Percentiles rank a stretch among this genome's conserved stretches.
phyloP scores from a whole-genome alignment of 2,797 vertebrate genomes.

The Numenius phaeopus region DNA sequence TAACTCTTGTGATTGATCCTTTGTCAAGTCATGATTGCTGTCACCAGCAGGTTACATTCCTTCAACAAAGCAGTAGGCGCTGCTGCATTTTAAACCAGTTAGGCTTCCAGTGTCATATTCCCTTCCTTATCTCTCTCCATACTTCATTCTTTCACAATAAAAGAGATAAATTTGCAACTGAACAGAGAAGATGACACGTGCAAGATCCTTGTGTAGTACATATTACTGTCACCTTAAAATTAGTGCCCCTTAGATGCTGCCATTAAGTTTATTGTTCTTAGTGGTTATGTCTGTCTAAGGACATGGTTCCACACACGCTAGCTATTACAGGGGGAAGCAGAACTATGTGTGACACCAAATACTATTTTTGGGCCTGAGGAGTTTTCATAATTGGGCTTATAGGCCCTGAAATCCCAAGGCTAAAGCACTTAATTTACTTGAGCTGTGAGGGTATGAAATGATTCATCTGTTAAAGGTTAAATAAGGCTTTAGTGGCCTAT shows the following conservation, averaged over 20 bases:
- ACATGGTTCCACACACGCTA: background rate
- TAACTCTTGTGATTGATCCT: conserved; percentile 24
- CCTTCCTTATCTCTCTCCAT: background rate
- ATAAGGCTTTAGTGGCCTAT: background rate
- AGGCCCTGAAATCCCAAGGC: background rate
- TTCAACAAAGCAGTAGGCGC: background rate
- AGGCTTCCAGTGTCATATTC: background rate
- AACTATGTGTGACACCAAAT: background rate
- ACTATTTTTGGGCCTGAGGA: background rate
- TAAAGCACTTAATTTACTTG: background rate
- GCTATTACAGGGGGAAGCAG: background rate
- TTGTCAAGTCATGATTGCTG: conserved; percentile 66
- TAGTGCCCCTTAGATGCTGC: background rate
- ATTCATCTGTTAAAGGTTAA: background rate
- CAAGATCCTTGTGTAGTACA: background rate
- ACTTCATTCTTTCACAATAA: background rate
- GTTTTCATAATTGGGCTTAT: background rate
- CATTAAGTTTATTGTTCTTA: background rate
- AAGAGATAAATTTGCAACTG: background rate
- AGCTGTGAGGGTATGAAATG: background rate
- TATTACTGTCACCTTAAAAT: background rate
- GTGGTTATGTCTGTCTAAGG: background rate
- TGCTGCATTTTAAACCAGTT: conserved; percentile 41
- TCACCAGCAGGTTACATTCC: conserved; percentile 45
- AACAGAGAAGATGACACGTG: background rate